phyloP scores from a whole-genome alignment of 64 coral and sea anemone genomes.

The Platygyra sinensis region DNA sequence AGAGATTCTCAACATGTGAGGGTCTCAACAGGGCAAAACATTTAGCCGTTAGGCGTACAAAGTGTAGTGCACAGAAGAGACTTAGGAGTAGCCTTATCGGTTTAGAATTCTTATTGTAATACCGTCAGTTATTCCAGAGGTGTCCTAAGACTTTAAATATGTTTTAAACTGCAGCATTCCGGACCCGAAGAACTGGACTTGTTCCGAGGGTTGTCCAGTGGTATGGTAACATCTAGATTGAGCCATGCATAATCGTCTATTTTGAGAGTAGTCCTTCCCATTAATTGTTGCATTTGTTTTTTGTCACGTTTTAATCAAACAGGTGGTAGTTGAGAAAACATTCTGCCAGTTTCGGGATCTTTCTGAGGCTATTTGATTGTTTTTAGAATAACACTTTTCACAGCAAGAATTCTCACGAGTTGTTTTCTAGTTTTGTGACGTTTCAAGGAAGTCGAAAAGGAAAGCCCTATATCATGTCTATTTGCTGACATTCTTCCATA shows the following conservation, averaged over 20 bases:
- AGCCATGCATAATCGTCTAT: constrained; percentile 26
- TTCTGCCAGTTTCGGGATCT: background rate
- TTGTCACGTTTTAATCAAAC: constrained; percentile 16
- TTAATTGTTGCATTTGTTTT: background rate
- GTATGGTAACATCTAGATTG: constrained; percentile 21
- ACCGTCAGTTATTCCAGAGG: background rate
- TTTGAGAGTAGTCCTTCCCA: constrained; percentile 22
- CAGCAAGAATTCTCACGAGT: background rate
- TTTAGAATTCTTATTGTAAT: no score
- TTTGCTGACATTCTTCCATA: constrained; percentile 19
- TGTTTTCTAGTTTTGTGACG: background rate
- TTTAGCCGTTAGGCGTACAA: background rate
- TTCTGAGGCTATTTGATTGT: background rate
- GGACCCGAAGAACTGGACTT: no score
- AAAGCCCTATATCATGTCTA: constrained; percentile 9
- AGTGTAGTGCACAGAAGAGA: background rate
- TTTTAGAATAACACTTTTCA: no score
- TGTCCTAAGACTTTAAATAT: background rate
- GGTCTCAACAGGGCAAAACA: constrained; percentile 1
- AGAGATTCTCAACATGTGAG: constrained; percentile 29
- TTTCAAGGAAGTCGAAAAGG: constrained; percentile 28
- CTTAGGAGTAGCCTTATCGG: constrained; percentile 12
- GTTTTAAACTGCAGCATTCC: no score
- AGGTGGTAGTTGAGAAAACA: constrained; percentile 6
- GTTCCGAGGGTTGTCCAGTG: background rate